phyloP scores from a whole-genome alignment of 2,888 invertebrate genomes.

The Pyralis farinalis region DNA sequence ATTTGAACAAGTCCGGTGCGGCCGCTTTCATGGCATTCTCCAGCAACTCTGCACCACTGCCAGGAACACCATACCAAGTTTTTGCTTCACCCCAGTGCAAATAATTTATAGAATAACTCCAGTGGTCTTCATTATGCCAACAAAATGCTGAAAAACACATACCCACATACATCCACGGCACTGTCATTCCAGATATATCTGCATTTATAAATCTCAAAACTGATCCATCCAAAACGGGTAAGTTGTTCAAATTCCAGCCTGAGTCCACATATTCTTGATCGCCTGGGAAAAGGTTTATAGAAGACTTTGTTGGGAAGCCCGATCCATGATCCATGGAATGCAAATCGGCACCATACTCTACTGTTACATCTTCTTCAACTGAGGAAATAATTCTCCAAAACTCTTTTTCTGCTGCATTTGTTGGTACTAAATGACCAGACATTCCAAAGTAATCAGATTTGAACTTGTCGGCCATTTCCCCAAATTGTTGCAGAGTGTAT shows the following conservation, averaged over 20 bases:
- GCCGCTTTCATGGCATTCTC: conserved; percentile 86
- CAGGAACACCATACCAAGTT: conserved; percentile 91
- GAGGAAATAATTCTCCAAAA: conserved; percentile 89
- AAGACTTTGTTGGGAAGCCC: conserved; percentile 86
- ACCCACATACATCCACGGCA: conserved; percentile 92
- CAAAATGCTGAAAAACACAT: conserved; percentile 93
- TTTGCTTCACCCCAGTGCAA: conserved; percentile 91
- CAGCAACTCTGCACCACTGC: conserved; percentile 84
- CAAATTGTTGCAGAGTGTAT: conserved; percentile 87
- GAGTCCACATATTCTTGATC: conserved; percentile 84
- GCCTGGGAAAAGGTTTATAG: conserved; percentile 80
- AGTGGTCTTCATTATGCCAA: conserved; percentile 93
- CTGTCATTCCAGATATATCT: conserved; percentile 87
- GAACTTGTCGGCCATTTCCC: conserved; percentile 89
- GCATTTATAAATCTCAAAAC: conserved; percentile 87
- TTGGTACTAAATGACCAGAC: conserved; percentile 83
- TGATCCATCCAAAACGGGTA: conserved; percentile 86
- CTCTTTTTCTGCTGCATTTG: conserved; percentile 84
- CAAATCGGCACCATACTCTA: conserved; percentile 90
- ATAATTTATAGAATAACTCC: conserved; percentile 92
- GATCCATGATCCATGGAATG: conserved; percentile 89
- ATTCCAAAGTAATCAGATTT: conserved; percentile 88
- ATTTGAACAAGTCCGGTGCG: conserved; percentile 87
- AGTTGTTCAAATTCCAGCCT: conserved; percentile 89
- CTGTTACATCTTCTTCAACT: conserved; percentile 87